Percentiles rank a stretch among this genome's conserved stretches.
Evolutionary conservation across 2,888 invertebrate species (phyloP).

Genomic region (Machimus rusticus): DNA sequence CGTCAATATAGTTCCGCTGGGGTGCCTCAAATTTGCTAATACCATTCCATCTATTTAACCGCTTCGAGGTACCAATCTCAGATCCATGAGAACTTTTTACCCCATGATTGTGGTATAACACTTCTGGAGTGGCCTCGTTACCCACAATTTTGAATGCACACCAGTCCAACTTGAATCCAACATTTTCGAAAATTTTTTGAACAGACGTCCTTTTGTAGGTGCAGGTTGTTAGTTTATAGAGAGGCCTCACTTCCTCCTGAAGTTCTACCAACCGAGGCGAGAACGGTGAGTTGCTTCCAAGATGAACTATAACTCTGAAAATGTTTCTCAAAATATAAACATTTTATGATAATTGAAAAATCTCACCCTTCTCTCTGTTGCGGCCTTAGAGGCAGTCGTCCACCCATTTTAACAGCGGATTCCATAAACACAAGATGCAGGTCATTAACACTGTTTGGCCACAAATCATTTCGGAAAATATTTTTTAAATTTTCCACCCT

Average conservation of each 20-base stretch:
- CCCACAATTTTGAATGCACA: constrained; percentile 84
- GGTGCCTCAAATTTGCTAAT: constrained; percentile 70
- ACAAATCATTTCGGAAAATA: constrained; percentile 78
- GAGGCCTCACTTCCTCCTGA: constrained; percentile 81
- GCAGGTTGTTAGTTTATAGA: constrained; percentile 79
- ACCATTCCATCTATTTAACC: constrained; percentile 69
- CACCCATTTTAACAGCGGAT: constrained; percentile 85
- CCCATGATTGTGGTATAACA: constrained; percentile 59
- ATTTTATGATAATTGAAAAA: background rate
- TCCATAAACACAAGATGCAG: constrained; percentile 84
- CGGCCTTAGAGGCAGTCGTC: constrained; percentile 80
- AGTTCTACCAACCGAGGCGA: constrained; percentile 65
- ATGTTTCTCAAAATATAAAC: background rate
- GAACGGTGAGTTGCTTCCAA: constrained; percentile 80
- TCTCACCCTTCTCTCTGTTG: constrained; percentile 82
- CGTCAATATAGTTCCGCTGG: constrained; percentile 72
- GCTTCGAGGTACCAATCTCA: constrained; percentile 58
- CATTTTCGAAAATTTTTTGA: constrained; percentile 81
- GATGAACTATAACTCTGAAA: constrained; percentile 74
- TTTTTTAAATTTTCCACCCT: constrained; percentile 78
- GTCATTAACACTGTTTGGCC: constrained; percentile 78
- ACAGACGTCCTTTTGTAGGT: constrained; percentile 88
- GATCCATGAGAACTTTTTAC: constrained; percentile 51
- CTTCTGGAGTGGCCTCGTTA: constrained; percentile 57
- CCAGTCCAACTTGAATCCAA: constrained; percentile 85